phyloP scores from a whole-genome alignment of 2,797 vertebrate genomes.

The Argentina silus region DNA sequence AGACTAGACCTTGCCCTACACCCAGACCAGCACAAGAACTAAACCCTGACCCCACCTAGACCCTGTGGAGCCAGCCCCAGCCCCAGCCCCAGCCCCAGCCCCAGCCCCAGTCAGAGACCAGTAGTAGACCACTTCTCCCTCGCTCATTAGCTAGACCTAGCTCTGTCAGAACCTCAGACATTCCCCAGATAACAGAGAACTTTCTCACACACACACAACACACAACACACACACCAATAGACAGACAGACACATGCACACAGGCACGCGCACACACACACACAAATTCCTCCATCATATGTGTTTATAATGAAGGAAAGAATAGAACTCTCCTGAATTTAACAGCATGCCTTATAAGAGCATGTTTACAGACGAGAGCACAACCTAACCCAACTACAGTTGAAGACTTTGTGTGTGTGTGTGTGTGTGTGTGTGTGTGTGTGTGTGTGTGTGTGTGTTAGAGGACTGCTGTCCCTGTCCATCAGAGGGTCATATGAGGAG shows the following conservation, averaged over 20 bases:
- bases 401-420: slow-evolving; percentile 11
- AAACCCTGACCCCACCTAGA: slow-evolving; percentile 8
- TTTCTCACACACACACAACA: background rate
- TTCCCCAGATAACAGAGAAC: slow-evolving; percentile 38
- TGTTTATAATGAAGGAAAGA: slow-evolving; percentile 59
- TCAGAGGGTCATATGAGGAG: slow-evolving; percentile 78
- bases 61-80: no score
- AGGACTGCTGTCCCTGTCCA: slow-evolving; percentile 74
- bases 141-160: no score
- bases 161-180: slow-evolving; percentile 23
- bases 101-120: no score
- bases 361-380: slow-evolving; percentile 64
- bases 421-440: background rate
- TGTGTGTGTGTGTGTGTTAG: slow-evolving; percentile 23
- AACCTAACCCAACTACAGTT: slow-evolving; percentile 55
- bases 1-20: slow-evolving; percentile 7
- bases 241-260: slow-evolving; percentile 12
- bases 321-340: slow-evolving; percentile 50
- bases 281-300: background rate
- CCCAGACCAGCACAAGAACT: slow-evolving; percentile 12
- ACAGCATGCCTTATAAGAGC: slow-evolving; percentile 66
- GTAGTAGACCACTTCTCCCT: no score
- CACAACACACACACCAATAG: slow-evolving; percentile 3
- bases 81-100: no score
- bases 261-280: background rate